These are phyloP conservation scores for Ceratitis capitata DNA, from an alignment of 1,140 invertebrate species.

Conservation along the genomic window DNA sequence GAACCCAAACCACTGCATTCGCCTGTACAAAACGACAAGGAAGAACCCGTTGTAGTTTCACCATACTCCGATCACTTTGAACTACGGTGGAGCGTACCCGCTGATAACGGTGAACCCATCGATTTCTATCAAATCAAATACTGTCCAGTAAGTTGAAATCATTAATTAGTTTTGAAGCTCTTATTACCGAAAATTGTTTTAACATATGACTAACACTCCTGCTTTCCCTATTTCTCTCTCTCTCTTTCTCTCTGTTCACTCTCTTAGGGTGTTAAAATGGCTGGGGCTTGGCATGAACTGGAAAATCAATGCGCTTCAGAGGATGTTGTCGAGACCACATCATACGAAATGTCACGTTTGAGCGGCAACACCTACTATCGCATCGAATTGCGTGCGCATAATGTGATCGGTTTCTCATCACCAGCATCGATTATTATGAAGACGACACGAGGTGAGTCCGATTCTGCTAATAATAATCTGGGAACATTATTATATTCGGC, in stretches of 20 bases:
- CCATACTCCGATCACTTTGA: conserved; percentile 80
- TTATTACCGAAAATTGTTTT: neutral
- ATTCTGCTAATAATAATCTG: conserved; percentile 67
- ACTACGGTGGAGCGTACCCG: conserved; percentile 82
- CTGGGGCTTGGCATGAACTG: conserved; percentile 72
- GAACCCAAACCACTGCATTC: conserved; percentile 62
- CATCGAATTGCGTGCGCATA: conserved; percentile 85
- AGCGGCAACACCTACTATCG: conserved; percentile 81
- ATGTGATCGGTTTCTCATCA: conserved; percentile 81
- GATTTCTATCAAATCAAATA: conserved; percentile 83
- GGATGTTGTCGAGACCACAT: conserved; percentile 71
- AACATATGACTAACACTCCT: neutral
- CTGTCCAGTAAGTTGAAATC: conserved; percentile 75
- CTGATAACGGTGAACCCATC: conserved; percentile 89
- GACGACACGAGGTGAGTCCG: conserved; percentile 83
- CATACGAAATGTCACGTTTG: conserved; percentile 74
- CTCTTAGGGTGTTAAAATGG: conserved; percentile 69
- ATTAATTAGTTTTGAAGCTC: too few species aligned
- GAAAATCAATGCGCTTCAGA: conserved; percentile 70
- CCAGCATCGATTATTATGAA: conserved; percentile 80
- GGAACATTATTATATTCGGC: conserved; percentile 65
- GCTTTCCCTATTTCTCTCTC: neutral
- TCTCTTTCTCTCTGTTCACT: neutral
- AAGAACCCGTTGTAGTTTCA: conserved; percentile 61
- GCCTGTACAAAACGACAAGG: conserved; percentile 58